Evolutionary conservation across 2,113 vertebrate genomes (phyloP).

Genomic region (Stegostoma tigrinum): DNA sequence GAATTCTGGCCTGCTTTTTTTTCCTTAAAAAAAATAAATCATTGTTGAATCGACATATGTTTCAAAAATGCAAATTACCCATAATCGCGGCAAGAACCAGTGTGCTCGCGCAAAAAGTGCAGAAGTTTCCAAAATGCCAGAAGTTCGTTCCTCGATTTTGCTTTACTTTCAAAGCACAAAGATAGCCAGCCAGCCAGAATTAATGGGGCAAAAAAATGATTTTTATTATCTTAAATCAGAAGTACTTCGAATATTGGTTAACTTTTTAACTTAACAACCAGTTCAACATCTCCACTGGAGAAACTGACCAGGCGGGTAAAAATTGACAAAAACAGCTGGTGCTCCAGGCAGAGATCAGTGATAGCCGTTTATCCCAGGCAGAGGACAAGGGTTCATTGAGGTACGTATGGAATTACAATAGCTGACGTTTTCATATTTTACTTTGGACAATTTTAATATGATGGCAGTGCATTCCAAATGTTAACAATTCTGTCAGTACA

Average conservation of each 20-base stretch:
- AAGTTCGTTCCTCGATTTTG: background rate
- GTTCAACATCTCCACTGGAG: background rate
- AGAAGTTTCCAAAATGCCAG: conserved; percentile 11
- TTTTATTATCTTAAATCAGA: background rate
- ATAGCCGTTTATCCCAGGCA: background rate
- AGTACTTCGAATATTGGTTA: background rate
- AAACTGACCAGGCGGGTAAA: background rate
- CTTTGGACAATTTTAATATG: background rate
- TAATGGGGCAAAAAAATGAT: background rate
- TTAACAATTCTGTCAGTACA: too few species aligned
- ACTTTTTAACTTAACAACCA: background rate
- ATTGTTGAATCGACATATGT: background rate
- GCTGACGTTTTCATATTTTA: background rate
- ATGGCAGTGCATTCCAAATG: background rate
- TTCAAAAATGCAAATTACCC: background rate
- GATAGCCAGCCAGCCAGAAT: background rate
- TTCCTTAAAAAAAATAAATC: background rate
- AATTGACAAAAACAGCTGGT: background rate
- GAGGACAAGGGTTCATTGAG: background rate
- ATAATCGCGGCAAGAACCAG: background rate
- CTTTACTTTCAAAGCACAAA: background rate
- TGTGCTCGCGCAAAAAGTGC: background rate
- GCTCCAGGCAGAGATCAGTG: background rate
- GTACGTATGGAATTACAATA: background rate
- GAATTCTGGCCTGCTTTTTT: background rate